Evolutionary conservation across 2,113 vertebrate genomes (phyloP).

Genomic region (Colossoma macropomum): DNA sequence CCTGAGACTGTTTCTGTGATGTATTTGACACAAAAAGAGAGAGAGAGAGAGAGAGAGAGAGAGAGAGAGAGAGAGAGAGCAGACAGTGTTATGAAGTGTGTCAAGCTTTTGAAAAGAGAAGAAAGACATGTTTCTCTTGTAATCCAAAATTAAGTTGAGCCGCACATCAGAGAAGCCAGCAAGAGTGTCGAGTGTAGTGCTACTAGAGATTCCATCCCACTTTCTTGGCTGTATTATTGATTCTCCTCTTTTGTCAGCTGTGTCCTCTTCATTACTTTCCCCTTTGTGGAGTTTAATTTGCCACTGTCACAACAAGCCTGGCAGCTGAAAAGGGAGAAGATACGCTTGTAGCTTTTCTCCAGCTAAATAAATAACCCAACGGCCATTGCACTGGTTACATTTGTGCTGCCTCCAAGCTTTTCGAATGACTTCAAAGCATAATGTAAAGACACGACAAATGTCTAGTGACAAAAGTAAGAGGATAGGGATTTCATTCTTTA

Average conservation of each 20-base stretch:
- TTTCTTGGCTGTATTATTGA: constrained; percentile 24
- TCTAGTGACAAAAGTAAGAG: constrained; percentile 61
- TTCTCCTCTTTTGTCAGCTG: constrained; percentile 58
- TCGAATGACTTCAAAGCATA: constrained; percentile 73
- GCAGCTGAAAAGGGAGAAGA: constrained; percentile 60
- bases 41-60: neutral
- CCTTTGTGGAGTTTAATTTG: constrained; percentile 9
- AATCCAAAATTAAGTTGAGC: no score
- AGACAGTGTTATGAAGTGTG: neutral
- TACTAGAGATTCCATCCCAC: constrained; percentile 24
- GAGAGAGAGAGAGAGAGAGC: neutral
- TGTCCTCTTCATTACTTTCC: constrained; percentile 37
- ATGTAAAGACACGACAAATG: constrained; percentile 47
- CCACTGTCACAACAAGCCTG: constrained; percentile 57
- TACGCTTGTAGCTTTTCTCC: constrained; percentile 53
- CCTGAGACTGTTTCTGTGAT: constrained; percentile 18
- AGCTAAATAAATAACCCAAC: constrained; percentile 71
- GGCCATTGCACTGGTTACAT: constrained; percentile 54
- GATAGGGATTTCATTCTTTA: constrained; percentile 70
- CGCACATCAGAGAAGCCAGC: neutral
- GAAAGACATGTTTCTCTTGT: neutral
- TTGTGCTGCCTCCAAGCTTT: constrained; percentile 48
- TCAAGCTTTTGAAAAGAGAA: neutral
- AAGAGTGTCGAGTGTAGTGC: neutral
- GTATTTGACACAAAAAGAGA: neutral